Evolutionary conservation across 37 sponge, comb jelly and placozoan genomes (phyloP), one percentile per base, ranked within the genome.

Genomic region (Diacarnus erythraeanus): DNA sequence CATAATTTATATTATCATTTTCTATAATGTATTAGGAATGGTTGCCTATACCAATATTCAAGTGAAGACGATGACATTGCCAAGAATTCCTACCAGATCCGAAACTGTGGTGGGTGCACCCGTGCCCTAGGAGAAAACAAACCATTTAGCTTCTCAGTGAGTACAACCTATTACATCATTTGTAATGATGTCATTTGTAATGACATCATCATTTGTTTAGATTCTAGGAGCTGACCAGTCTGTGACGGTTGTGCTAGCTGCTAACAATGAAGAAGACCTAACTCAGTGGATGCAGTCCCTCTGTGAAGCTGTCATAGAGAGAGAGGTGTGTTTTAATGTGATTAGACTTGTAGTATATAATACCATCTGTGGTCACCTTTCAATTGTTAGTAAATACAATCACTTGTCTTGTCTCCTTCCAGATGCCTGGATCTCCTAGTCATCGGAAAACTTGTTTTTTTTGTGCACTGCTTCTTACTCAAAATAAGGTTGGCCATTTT

Each of bases 271-370:
- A 59, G 85, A 80, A 10, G 88, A 92, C 18, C 51, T 84, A 33
- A 77, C 69, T 18, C 59, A 80, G 57, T 92, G 93, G 93, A 75
- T 91, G 69, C 82, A 80, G 44, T 77, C 84, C 8, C 75, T 92
- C 31, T 87, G 85, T 77, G 77, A 84, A 42, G 87, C 80, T 18
- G 38, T 76, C 27, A 22, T 37, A 31, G 51, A 59, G 30, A 40
- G 41, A 57, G 40, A 75, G 76, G 83, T 81, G 44, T 20, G 31
- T 57, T 10, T 56, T 71, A 29, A 10, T 36, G 44, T 43, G 44
- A 47, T 3, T 44, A n/a, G n/a, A n/a, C n/a, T n/a, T n/a, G n/a
- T n/a, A n/a, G n/a, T n/a, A n/a, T n/a, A n/a, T n/a, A n/a, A n/a
- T n/a, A n/a, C n/a, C n/a, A n/a, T n/a, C n/a, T n/a, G n/a, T n/a